Base-by-base conservation (phyloP, 2,113 vertebrate species). In the Clupea harengus region DNA sequence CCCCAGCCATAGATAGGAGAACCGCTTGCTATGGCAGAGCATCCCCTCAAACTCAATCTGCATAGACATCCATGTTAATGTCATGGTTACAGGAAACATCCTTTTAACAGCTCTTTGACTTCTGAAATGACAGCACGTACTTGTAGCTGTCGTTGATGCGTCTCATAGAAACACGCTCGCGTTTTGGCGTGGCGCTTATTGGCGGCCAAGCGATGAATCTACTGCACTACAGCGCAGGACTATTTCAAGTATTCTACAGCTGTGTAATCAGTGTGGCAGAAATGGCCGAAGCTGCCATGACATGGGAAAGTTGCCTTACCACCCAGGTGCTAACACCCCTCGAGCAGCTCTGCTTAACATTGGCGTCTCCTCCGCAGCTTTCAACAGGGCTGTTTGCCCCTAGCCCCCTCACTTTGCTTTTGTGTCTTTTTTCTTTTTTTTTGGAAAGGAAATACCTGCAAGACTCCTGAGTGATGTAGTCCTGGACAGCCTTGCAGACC, bases 301-400 rank as follows among this genome's bases (percentile, higher is more conserved):
- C 89, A 88, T 89, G 88, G 89, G 91, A 88, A 90, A 88, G 86
- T 89, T 85, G 85, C 85, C 64, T 54, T 85, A 54, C 88, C 89
- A 90, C 89, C 91, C 87, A 89, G 83, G 84, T 83, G 84, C 85
- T 89, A 89, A 90, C 87, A 89, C 88, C 89, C 82, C 81, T 46
- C 20, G 78, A 82, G 78, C 80, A 20, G 86, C 60, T 87, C 90
- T 89, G 88, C 39, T 91, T 87, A 86, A 78, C 86, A 86, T 90
- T 90, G 84, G 50, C 28, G 39, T 54, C 86, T 88, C 88, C 85
- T 88, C 81, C 50, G 28, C 72, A 82, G 57, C 89, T 89, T 91
- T 91, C 89, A 90, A 88, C 89, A 85, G 84, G 7, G 47, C 72
- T 67, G 67, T 85, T 83, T 81, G 49, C 82, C 49, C 10, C 49